Evolutionary conservation across 2,888 invertebrate genomes (phyloP), one percentile per base, ranked within the genome.

Genomic region (Erynnis tages): DNA sequence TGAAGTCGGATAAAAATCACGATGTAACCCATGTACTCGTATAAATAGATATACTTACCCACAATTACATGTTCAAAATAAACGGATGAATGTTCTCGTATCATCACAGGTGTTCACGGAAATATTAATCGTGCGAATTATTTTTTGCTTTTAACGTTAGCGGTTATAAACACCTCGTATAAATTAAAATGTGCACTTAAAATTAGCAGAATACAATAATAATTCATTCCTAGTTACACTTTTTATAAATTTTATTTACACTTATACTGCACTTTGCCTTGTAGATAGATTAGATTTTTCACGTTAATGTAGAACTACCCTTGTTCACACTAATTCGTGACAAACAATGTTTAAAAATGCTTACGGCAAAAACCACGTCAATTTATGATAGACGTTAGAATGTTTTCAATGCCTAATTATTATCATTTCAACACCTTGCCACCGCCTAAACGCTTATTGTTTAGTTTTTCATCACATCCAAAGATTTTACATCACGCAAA

Each of bases 31-130:
- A n/a, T n/a, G n/a, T n/a, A n/a, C n/a, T n/a, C n/a, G n/a, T n/a
- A n/a, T n/a, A n/a, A n/a, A n/a, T n/a, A n/a, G n/a, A 21, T 21
- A 4, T 21, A 21, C 21, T 4, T 21, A 4, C 3, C 21, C 3
- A 21, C 3, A 3, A 21, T 21, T 4, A 21, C 5, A 21, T 4
- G 3, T 5, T 5, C 21, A 27, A 10, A 27, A 6, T 10, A 10
- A 27, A 27, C n/a, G 3, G 5, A 27, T 41, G 50, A 23, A 11
- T 21, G 8, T 7, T 43, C 2, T 10, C 11, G 35, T 62, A 57
- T 8, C 47, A 55, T 55, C 8, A 43, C 16, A 65, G 68, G 67
- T 66, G 65, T 63, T 62, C 63, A 63, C 73, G 77, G 78, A 77
- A 78, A 68, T 59, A 61, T 63, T 61, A 55, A 47, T 25, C 59